A percentile compares a stretch with the other conserved stretches of the same genome.
Evolutionary conservation across 2,113 vertebrate species (phyloP).

Genomic region (Anthoscopus minutus): DNA sequence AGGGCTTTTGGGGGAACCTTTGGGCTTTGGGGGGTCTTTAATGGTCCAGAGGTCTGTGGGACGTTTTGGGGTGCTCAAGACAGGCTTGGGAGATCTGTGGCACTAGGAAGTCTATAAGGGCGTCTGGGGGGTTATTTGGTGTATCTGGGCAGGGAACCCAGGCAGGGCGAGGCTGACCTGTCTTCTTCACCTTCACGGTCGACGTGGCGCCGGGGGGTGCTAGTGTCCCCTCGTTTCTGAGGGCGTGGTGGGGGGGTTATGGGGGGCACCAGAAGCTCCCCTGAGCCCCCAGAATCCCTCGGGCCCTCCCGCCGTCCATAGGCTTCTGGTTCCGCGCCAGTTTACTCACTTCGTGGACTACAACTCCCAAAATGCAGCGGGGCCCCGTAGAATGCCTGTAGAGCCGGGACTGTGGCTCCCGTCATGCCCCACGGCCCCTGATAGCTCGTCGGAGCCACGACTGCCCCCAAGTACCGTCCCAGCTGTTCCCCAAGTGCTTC

Average conservation of each 20-base stretch:
- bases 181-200: too few relatives aligned
- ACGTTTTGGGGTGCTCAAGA: neutral
- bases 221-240: neutral
- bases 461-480: neutral
- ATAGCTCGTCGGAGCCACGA: fast-evolving
- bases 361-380: neutral
- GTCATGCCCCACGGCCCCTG: neutral
- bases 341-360: neutral
- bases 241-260: neutral
- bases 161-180: neutral
- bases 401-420: neutral
- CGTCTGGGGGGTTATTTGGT: neutral
- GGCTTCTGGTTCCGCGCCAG: neutral
- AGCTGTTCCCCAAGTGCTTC: neutral
- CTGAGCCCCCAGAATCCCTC: too few relatives aligned
- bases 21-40: neutral
- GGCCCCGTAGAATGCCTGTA: fast-evolving
- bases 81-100: neutral
- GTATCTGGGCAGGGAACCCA: neutral
- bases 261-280: too few relatives aligned
- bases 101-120: neutral
- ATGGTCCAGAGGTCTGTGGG: too few relatives aligned
- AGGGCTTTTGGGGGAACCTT: too few relatives aligned
- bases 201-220: neutral
- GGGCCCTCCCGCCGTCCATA: neutral